Evolutionary conservation across 2,113 vertebrate genomes (phyloP), one percentile per base, ranked within the genome.

Genomic region (Pygoscelis antarcticus): DNA sequence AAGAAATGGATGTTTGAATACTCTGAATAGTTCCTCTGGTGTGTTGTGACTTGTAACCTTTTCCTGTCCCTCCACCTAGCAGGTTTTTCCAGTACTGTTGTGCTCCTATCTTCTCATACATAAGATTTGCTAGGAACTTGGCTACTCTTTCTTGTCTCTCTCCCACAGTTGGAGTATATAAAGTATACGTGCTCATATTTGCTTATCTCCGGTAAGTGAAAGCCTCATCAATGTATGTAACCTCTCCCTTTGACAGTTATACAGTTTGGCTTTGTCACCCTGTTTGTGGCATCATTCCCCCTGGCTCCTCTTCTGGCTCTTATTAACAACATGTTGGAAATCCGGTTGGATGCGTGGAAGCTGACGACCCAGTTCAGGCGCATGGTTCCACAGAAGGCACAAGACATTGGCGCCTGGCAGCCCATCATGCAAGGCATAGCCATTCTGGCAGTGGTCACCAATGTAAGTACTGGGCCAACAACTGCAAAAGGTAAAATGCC

Each of bases 201-300:
- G 34, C 36, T 40, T 36, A 44, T 51, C 38, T 93, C 26, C 69
- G 60, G 27, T 52, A 27, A 83, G 34, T 36, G 62, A 78, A 83
- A 75, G 79, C 55, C 49, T 92, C 82, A 51, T 42, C 16, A 10
- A 71, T 40, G 13, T 88, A 16, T 79, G 47, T 96, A 78, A 70
- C 70, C 68, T 97, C 82, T 98, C 86, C 89, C 92, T 82, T 97
- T 97, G 90, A 66, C 93, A 99, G 99, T 99, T 80, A 99, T 99
- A 97, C 99, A 99, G 97, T 99, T 99, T 98, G 99, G 99, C 90
- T 99, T 99, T 92, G 99, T 99, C 93, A 99, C 99, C 79, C 98
- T 99, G 74, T 99, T 99, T 80, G 99, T 99, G 98, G 99, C 99
- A 0, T 99, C 99, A 2, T 99, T 99, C 61, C 99, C 99, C n/a